phyloP scores from a whole-genome alignment of 2,888 invertebrate species.

The Loripinus fragilis region DNA sequence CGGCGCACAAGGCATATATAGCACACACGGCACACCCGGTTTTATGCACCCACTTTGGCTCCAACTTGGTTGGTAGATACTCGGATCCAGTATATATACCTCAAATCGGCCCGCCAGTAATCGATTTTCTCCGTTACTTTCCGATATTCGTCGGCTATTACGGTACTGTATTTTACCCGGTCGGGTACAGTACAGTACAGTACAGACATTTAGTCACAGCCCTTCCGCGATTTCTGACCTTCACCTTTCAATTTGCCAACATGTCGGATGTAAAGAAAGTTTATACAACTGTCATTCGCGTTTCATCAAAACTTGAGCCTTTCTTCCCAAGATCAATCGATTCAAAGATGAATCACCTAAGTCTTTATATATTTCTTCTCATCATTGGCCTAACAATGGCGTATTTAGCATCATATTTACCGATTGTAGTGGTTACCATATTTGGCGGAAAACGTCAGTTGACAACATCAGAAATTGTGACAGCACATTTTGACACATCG shows the following conservation, averaged over 20 bases:
- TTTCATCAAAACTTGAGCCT: constrained; percentile 38
- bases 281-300: constrained; percentile 44
- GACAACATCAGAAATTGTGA: constrained; percentile 35
- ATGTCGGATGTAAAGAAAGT: constrained; percentile 52
- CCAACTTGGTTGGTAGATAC: too few species aligned
- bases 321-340: constrained; percentile 34
- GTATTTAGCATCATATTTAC: constrained; percentile 54
- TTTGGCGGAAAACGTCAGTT: constrained; percentile 50
- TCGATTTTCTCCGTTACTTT: too few species aligned
- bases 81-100: too few species aligned
- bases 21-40: too few species aligned
- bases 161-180: too few species aligned
- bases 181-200: too few species aligned
- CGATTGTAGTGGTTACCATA: constrained; percentile 47
- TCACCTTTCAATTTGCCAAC: constrained; percentile 41
- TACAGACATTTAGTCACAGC: too few species aligned
- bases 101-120: too few species aligned
- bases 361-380: constrained; percentile 48
- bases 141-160: too few species aligned
- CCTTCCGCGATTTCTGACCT: constrained; percentile 55
- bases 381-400: constrained; percentile 59
- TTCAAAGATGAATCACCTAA: constrained; percentile 53
- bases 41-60: too few species aligned
- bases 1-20: too few species aligned
- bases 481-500: constrained; percentile 50